These are phyloP conservation scores for Lasioglossum lativentre DNA, from an alignment of 2,888 invertebrate species.

Conservation along the genomic window DNA sequence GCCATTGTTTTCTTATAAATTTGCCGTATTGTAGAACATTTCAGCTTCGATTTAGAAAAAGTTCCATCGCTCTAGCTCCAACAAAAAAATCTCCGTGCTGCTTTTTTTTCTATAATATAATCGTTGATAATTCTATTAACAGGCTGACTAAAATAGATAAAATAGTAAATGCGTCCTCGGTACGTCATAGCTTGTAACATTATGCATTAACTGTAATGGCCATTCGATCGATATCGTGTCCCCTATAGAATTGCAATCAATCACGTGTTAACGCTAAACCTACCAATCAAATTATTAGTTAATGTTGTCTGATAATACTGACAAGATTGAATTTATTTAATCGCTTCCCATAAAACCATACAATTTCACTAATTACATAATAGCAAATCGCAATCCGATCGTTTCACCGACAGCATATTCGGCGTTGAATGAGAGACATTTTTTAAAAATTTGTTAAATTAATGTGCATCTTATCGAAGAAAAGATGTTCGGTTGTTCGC, in stretches of 20 bases:
- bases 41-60: neutral
- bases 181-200: neutral
- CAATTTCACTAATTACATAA: neutral
- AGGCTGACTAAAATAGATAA: neutral
- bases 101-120: neutral
- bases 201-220: neutral
- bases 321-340: constrained; percentile 1
- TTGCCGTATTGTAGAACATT: neutral
- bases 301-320: neutral
- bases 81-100: too few species aligned
- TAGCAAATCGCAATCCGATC: neutral
- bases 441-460: neutral
- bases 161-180: neutral
- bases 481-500: neutral
- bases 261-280: neutral
- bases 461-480: neutral
- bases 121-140: neutral
- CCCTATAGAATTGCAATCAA: neutral
- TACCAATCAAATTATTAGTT: constrained; percentile 2
- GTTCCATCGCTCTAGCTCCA: neutral
- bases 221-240: neutral
- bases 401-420: neutral
- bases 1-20: too few species aligned
- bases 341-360: neutral
- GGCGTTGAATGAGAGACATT: neutral